Evolutionary conservation across 92 coral and sea anemone genomes (phyloP).

Genomic region (Phenganax stokvisi): DNA sequence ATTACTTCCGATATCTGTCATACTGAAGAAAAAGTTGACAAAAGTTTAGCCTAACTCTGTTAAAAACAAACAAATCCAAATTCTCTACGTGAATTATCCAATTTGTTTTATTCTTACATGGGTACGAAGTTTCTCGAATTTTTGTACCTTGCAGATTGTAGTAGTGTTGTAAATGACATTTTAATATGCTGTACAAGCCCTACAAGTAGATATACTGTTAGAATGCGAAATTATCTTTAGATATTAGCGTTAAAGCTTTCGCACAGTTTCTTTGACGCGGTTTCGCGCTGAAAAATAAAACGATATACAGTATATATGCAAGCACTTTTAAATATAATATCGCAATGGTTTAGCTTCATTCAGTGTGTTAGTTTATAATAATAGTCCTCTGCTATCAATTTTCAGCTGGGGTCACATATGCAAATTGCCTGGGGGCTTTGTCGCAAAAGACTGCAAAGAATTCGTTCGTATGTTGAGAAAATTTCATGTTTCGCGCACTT

Average conservation of each 20-base stretch:
- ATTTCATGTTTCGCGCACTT: background rate
- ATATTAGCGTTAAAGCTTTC: background rate
- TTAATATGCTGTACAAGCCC: slow-evolving; percentile 3
- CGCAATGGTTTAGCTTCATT: background rate
- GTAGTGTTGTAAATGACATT: slow-evolving; percentile 12
- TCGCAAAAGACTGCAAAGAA: slow-evolving; percentile 22
- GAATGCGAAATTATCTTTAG: background rate
- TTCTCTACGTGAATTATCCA: background rate
- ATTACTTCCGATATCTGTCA: background rate
- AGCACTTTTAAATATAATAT: background rate
- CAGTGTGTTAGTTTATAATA: slow-evolving; percentile 11
- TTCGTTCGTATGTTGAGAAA: slow-evolving; percentile 23
- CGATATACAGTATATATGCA: background rate
- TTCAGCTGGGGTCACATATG: slow-evolving; percentile 41
- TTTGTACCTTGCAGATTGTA: background rate
- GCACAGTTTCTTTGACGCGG: background rate
- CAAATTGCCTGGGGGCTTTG: slow-evolving; percentile 39
- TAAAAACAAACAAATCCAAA: background rate
- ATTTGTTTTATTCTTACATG: background rate
- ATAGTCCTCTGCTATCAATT: slow-evolving; percentile 14
- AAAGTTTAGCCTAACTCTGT: background rate
- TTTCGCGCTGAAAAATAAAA: background rate
- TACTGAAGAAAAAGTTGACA: background rate
- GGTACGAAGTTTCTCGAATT: background rate
- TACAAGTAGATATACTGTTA: background rate